Base-by-base conservation (phyloP, 2,888 invertebrate genomes). In the Lamproptera curius region DNA sequence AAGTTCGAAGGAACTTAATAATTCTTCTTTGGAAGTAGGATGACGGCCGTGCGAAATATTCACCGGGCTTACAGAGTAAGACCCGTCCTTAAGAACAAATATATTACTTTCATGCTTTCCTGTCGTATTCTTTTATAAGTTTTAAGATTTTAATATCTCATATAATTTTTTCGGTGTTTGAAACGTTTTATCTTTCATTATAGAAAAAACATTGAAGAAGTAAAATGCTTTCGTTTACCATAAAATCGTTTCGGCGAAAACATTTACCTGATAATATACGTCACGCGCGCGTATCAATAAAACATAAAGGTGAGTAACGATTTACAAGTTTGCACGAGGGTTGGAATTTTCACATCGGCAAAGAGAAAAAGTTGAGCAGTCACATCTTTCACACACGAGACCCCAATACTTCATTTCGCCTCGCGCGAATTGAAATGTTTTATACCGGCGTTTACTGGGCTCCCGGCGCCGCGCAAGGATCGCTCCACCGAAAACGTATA, bases 1-100 rank as follows among this genome's bases (percentile, higher is more conserved):
- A 85, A 87, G 86, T 87, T 86, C 75, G 79, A 72, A 63, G 72
- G 78, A 87, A 87, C 83, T 87, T 87, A 86, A 86, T 87, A 87
- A 87, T 87, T 86, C 87, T 86, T 87, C 86, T 85, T 86, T 75
- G 73, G 77, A 85, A 86, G 83, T 83, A 65, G 80, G 79, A 82
- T 86, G 86, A 81, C 78, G 81, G 82, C 70, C 82, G 77, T 74
- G 70, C 69, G 76, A 81, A 86, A 85, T 87, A 85, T 87, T 86
- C 86, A 83, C 78, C 66, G 76, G 73, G 82, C 84, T 84, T 85
- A 77, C 71, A 69, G 61, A 61, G 71, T 75, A 76, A 73, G 69
- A 67, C 74, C 71, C 73, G 63, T 71, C 74, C 75, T 77, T 71
- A 67, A 65, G 46, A 42, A 56, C 53, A 50, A 76, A 71, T 75